A percentile compares a stretch with the other conserved stretches of the same genome.
phyloP scores from a whole-genome alignment of 37 sponge, comb jelly and placozoan species.

The Beroe ovata region DNA sequence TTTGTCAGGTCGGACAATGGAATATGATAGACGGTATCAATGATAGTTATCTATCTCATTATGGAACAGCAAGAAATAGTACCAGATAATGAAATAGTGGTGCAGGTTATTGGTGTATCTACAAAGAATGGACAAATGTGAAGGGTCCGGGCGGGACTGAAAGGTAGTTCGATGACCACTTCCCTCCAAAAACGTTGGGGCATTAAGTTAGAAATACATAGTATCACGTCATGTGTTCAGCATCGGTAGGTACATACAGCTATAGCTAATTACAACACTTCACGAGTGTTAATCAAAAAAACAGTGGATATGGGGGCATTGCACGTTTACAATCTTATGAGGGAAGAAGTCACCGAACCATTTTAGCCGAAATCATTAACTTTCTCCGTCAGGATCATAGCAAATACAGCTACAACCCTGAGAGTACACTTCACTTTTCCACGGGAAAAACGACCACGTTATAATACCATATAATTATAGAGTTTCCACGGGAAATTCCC shows the following conservation, averaged over 20 bases:
- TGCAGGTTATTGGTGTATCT: no score
- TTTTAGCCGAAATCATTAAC: constrained; percentile 57
- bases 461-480: not conserved
- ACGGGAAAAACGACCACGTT: constrained; percentile 59
- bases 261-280: not conserved
- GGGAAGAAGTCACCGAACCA: not conserved
- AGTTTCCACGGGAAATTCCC: constrained; percentile 60
- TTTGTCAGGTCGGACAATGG: no score
- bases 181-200: no score
- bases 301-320: not conserved
- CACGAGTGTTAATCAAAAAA: constrained; percentile 1
- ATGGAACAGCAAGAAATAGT: no score
- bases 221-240: no score
- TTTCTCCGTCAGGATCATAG: constrained; percentile 22
- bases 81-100: no score
- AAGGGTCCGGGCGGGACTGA: not conserved
- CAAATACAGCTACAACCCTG: not conserved
- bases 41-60: no score
- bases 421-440: constrained; percentile 65
- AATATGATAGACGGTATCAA: no score
- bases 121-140: no score
- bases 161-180: not conserved
- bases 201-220: no score
- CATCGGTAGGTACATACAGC: no score
- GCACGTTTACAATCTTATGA: not conserved